Conservation (phyloP, 1,140 invertebrate species). For the Drosophila paulistorum region DNA sequence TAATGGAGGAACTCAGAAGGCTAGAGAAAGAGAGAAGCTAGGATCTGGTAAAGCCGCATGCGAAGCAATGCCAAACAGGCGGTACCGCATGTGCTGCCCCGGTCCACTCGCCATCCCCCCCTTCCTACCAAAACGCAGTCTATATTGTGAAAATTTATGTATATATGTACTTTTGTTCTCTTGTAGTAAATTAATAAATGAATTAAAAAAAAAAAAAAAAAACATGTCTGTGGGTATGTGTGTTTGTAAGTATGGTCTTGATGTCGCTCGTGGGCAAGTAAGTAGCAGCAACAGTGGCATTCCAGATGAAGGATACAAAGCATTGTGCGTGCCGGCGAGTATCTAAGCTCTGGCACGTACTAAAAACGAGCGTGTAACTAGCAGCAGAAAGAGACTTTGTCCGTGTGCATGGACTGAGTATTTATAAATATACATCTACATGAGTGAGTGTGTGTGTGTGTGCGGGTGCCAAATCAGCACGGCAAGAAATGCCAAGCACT, state of each 20-base stretch:
- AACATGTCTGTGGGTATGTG: background rate
- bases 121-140: too few species aligned
- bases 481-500: conserved; percentile 62
- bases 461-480: conserved; percentile 67
- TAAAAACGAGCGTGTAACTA: conserved; percentile 54
- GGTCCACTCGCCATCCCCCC: too few species aligned
- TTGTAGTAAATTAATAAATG: too few species aligned
- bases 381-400: conserved; percentile 25
- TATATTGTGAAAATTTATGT: too few species aligned
- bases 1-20: too few species aligned
- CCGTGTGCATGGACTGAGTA: conserved; percentile 5
- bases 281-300: conserved; percentile 13
- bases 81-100: too few species aligned
- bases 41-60: too few species aligned
- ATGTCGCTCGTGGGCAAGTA: conserved; percentile 11
- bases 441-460: conserved; percentile 17
- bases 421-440: background rate
- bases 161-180: too few species aligned
- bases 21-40: too few species aligned
- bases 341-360: conserved; percentile 55
- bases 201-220: too few species aligned
- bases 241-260: background rate
- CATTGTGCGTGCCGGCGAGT: conserved; percentile 54
- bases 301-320: conserved; percentile 25
- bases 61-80: too few species aligned